A percentile compares a stretch with the other conserved stretches of the same genome.
Conservation (phyloP, 2,113 vertebrate genomes). For the Oceanites oceanicus region DNA sequence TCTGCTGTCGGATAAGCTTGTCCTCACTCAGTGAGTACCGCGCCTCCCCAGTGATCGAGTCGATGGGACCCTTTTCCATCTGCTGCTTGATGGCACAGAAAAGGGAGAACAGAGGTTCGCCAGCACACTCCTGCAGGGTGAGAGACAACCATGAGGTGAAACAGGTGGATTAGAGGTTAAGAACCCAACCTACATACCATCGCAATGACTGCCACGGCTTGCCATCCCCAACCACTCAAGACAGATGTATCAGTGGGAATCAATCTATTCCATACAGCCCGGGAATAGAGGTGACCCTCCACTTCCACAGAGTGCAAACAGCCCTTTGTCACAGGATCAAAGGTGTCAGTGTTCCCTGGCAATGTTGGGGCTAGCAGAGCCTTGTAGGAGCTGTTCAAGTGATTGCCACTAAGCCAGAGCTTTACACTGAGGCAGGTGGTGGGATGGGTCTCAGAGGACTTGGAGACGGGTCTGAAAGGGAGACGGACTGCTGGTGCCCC, state of each 20-base stretch:
- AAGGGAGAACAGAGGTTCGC: conserved; percentile 97
- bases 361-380: not conserved
- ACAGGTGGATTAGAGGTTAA: not conserved
- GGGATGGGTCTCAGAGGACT: not conserved
- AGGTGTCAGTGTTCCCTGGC: not conserved
- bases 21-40: conserved; percentile 97
- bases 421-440: not conserved
- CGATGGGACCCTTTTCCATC: conserved; percentile 96
- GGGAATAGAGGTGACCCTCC: not conserved
- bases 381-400: not conserved
- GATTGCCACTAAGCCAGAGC: not conserved
- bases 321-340: no score
- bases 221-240: rapidly evolving
- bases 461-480: not conserved
- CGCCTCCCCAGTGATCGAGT: conserved; percentile 95
- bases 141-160: not conserved
- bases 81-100: conserved; percentile 99
- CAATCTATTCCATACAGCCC: not conserved
- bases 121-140: conserved; percentile 88
- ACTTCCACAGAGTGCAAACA: not conserved
- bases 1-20: conserved; percentile 98
- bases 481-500: not conserved
- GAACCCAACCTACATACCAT: rapidly evolving
- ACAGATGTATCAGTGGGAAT: not conserved
- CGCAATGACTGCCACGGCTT: rapidly evolving